Evolutionary conservation across 2,888 invertebrate species (phyloP), one percentile per base, ranked within the genome.

Genomic region (Drosophila planitibia): DNA sequence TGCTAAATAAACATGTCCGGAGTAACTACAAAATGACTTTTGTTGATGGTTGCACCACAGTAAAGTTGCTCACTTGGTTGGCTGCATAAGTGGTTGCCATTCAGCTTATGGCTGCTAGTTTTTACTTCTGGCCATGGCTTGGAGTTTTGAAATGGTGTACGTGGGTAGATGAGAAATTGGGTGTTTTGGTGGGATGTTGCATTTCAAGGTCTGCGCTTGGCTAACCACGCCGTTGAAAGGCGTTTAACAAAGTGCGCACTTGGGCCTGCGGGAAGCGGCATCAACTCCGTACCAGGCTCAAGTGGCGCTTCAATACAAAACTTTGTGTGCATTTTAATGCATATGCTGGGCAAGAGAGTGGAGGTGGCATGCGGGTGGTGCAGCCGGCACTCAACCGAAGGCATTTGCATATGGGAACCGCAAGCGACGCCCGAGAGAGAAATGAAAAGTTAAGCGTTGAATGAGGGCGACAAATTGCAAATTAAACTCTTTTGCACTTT

Each of bases 381-480:
- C 58, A 30, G 22, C 14, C 33, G 16, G 68, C 68, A 65, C 70
- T 75, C 77, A 65, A 67, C 76, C 76, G 59, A 70, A 63, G 85
- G 81, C 88, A 85, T 89, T 89, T 85, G 82, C 87, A 89, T 89
- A 72, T 89, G 78, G 78, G 71, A 89, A 72, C 86, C 86, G 57
- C 86, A 86, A 84, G 67, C 69, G 41, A 19, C 41, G 55, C 35
- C 54, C 53, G 54, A 49, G 53, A 55, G 64, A 49, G 59, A 57
- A 83, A 81, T 81, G 82, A 82, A 87, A 87, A 90, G 87, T 87
- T 87, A 85, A 81, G 81, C 89, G 86, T 82, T 82, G 89, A 90
- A 90, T 89, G 85, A 85, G 89, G 84, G 82, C 87, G 90, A 87
- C 87, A 87, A 87, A 87, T 87, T 87, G 89, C 89, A 90, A 87